A percentile compares a stretch with the other conserved stretches of the same genome.
Evolutionary conservation across 2,113 vertebrate genomes (phyloP).

Genomic region (Cranoglanis bouderius): DNA sequence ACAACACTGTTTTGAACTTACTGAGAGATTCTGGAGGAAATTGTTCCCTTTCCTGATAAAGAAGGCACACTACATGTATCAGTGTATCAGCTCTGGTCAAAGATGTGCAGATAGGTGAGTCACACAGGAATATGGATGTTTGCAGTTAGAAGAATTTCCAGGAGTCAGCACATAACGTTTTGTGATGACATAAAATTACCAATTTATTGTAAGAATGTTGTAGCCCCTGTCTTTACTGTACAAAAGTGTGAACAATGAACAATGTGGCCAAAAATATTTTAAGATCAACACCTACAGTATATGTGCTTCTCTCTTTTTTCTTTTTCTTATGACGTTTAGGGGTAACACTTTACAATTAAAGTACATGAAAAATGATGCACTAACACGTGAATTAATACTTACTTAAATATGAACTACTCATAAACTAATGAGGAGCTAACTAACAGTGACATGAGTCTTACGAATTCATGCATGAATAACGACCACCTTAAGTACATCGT

Average conservation of each 20-base stretch:
- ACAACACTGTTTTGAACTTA: not conserved
- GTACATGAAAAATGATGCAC: no score
- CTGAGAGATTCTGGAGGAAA: conserved; percentile 31
- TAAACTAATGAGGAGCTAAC: no score
- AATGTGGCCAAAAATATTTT: not conserved
- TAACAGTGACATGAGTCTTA: no score
- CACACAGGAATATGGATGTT: not conserved
- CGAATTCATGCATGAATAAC: no score
- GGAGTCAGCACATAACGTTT: not conserved
- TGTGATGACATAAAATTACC: not conserved
- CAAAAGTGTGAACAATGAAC: not conserved
- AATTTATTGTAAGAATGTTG: not conserved
- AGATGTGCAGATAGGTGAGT: not conserved
- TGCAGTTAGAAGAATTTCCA: not conserved
- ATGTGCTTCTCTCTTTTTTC: not conserved
- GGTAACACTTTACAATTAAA: no score
- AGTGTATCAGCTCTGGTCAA: not conserved
- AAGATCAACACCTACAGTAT: not conserved
- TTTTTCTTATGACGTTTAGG: no score
- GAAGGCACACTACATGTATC: not conserved
- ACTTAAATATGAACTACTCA: no score
- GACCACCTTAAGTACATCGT: no score
- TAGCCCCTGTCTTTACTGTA: not conserved
- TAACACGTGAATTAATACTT: no score
- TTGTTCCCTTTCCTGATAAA: conserved; percentile 20